A percentile compares a stretch with the other conserved stretches of the same genome.
phyloP scores from a whole-genome alignment of 2,888 invertebrate genomes.

The Diplazon laetatorius region DNA sequence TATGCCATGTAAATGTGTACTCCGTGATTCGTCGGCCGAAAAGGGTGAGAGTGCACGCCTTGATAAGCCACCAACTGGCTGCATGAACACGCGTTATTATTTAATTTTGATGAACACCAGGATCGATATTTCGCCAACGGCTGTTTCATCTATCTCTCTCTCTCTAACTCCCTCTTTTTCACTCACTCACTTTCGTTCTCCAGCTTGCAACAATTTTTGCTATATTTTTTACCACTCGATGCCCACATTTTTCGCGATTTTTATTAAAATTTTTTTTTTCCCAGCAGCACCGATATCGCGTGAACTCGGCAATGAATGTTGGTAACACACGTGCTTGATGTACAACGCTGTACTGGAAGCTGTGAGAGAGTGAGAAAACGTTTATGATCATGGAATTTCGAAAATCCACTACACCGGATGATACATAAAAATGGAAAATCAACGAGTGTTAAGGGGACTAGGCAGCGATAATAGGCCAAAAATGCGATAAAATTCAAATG shows the following conservation, averaged over 20 bases:
- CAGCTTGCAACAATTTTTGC: slow-evolving; percentile 28
- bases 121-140: slow-evolving; percentile 68
- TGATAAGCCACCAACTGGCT: slow-evolving; percentile 42
- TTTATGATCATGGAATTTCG: slow-evolving; percentile 25
- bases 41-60: slow-evolving; percentile 19
- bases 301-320: slow-evolving; percentile 56
- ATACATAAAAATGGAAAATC: slow-evolving; percentile 10
- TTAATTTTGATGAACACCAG: slow-evolving; percentile 66
- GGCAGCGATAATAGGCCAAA: no score
- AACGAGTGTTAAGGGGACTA: slow-evolving; percentile 1
- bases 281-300: slow-evolving; percentile 38
- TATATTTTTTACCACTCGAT: slow-evolving; percentile 37
- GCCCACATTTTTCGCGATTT: slow-evolving; percentile 7
- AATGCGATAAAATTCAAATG: no score
- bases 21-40: slow-evolving; percentile 43
- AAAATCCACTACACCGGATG: slow-evolving; percentile 30
- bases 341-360: slow-evolving; percentile 16
- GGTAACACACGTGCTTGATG: slow-evolving; percentile 19
- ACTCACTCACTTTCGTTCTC: slow-evolving; percentile 1
- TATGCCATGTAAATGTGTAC: slow-evolving; percentile 32
- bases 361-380: slow-evolving; percentile 8
- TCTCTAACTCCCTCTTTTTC: no score
- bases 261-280: slow-evolving; percentile 39
- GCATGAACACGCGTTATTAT: slow-evolving; percentile 65
- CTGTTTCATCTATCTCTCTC: slow-evolving; percentile 49